Evolutionary conservation across 2,888 invertebrate genomes (phyloP).

Genomic region (Athrips mouffetella): DNA sequence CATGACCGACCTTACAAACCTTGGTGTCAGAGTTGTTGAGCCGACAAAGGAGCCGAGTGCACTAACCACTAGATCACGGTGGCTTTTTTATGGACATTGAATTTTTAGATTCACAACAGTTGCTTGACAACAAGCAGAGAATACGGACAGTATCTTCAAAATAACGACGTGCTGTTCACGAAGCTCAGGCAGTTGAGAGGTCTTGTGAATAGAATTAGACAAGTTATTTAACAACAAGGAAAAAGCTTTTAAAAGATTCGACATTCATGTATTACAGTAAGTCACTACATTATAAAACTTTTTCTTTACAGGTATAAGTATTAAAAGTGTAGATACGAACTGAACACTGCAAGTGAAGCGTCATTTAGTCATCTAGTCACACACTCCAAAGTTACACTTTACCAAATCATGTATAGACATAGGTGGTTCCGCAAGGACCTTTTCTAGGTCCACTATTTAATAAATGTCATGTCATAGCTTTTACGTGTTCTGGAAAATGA

Average conservation of each 20-base stretch:
- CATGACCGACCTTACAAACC: too few species aligned
- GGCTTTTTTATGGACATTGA: too few species aligned
- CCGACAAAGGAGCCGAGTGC: too few species aligned
- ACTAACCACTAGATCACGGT: too few species aligned
- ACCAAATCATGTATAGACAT: conserved; percentile 20
- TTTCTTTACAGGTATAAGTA: conserved; percentile 21
- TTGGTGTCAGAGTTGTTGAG: too few species aligned
- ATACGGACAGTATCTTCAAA: background rate
- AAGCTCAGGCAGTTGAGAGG: background rate
- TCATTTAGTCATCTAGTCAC: conserved; percentile 32
- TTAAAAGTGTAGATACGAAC: conserved; percentile 17
- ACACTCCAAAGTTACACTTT: conserved; percentile 23
- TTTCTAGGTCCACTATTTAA: conserved; percentile 28
- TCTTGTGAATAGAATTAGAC: background rate
- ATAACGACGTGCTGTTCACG: background rate
- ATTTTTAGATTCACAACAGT: too few species aligned
- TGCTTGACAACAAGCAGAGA: too few species aligned
- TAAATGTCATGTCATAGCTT: conserved; percentile 39
- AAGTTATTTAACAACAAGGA: background rate
- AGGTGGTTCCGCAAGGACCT: conserved; percentile 18
- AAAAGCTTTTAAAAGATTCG: background rate
- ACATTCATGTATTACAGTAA: too few species aligned
- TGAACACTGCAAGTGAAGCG: conserved; percentile 12
- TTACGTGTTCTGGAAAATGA: conserved; percentile 34
- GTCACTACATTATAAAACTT: conserved; percentile 10